Base-by-base conservation (phyloP, 2,113 vertebrate genomes). In the Cairina moschata region DNA sequence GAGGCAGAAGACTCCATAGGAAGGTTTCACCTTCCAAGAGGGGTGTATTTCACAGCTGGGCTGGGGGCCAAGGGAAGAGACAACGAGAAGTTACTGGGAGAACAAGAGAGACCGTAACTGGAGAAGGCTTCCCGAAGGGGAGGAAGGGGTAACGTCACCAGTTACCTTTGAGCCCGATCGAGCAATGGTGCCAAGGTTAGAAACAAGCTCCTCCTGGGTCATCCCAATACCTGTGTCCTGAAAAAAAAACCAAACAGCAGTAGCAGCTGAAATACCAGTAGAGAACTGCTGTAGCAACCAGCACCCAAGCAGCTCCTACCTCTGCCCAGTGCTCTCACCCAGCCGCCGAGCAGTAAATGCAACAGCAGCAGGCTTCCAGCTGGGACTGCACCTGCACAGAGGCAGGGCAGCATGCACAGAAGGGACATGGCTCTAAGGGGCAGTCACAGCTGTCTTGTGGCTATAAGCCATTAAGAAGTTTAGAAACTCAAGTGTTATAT, bases 181-280 rank as follows among this genome's bases (percentile, higher is more conserved):
- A 59, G 99, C 99, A 3, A 99, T 99, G 1, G 99, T 99, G 20
- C 99, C 99, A 9, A 99, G 95, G 92, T 99, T 99, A 38, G 98
- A 98, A 65, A 99, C 96, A 79, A 99, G 97, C 69, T 99, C 99
- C 67, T 99, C 99, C 76, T 98, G 97, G 77, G 97, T 99, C 99
- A 99, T 99, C 58, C 99, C 99, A 14, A 99, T 97, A 71, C 99
- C 99, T 1, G 99, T 99, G 94, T 99, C 99, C 99, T 99, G 48
- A 50, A 50, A 50, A 93, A 28, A 90, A 95, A 46, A 74, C 31
- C n/a, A 90, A 97, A 96, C 31, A 96, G 28, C 32, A 59, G 14
- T 2, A 50, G 13, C 25, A 86, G 31, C 8, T 94, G 68, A 90
- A 80, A 44, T 17, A 62, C 3, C 72, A 69, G 63, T 3, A 72